These are phyloP conservation scores for Perca fluviatilis DNA, from an alignment of 2,113 vertebrate species.

Conservation along the genomic window DNA sequence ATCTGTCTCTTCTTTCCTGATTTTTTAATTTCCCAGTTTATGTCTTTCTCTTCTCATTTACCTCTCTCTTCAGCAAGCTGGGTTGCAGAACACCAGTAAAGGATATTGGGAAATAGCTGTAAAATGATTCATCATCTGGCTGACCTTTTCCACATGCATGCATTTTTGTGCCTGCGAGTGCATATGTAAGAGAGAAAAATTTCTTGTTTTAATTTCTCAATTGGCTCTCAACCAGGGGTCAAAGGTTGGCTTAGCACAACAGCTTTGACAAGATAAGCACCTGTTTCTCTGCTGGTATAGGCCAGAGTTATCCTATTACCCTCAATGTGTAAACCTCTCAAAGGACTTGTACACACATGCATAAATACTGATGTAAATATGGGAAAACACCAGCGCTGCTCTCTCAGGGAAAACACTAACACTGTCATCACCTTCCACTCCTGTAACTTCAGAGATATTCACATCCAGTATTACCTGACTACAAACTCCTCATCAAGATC, in stretches of 20 bases:
- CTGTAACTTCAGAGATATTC: conserved; percentile 45
- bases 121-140: conserved; percentile 84
- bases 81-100: conserved; percentile 43
- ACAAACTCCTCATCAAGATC: conserved; percentile 62
- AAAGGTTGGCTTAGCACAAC: conserved; percentile 90
- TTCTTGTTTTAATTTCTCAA: conserved; percentile 82
- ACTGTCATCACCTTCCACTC: conserved; percentile 72
- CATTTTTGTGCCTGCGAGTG: conserved; percentile 41
- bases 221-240: conserved; percentile 89
- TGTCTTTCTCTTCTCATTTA: conserved; percentile 30
- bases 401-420: conserved; percentile 64
- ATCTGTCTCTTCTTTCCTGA: conserved; percentile 11
- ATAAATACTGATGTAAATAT: conserved; percentile 76
- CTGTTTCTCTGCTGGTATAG: conserved; percentile 80
- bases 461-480: conserved; percentile 66
- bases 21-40: conserved; percentile 7
- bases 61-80: conserved; percentile 23
- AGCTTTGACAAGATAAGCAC: conserved; percentile 92
- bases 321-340: conserved; percentile 77
- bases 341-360: conserved; percentile 70
- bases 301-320: conserved; percentile 79
- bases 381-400: conserved; percentile 61
- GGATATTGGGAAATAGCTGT: conserved; percentile 65
- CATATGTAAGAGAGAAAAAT: conserved; percentile 54
- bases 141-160: conserved; percentile 82